These are phyloP conservation scores for Zaprionus taronus DNA, from an alignment of 1,140 invertebrate genomes.

Conservation along the genomic window DNA sequence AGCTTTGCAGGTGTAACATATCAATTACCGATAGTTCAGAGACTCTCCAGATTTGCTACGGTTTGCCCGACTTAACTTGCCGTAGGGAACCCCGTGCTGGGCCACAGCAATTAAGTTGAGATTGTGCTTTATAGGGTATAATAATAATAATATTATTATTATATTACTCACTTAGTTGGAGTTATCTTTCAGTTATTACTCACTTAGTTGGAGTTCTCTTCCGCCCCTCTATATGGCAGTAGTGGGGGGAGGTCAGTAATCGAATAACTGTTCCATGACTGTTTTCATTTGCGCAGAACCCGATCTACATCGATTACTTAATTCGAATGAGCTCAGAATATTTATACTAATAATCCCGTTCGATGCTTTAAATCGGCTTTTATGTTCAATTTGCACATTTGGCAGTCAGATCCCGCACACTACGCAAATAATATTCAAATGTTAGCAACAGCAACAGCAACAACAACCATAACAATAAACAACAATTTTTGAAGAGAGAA, in stretches of 20 bases:
- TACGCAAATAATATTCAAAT: constrained; percentile 61
- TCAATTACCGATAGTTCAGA: constrained; percentile 55
- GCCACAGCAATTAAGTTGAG: background rate
- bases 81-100: background rate
- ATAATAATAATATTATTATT: background rate
- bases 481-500: constrained; percentile 56
- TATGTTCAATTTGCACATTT: constrained; percentile 68
- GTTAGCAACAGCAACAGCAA: constrained; percentile 21
- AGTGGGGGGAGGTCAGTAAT: constrained; percentile 12
- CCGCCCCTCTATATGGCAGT: too few relatives aligned
- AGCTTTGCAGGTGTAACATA: constrained; percentile 47
- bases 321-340: constrained; percentile 43
- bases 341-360: constrained; percentile 48
- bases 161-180: background rate
- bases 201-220: background rate
- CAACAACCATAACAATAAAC: constrained; percentile 47
- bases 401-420: constrained; percentile 56
- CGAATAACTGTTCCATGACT: constrained; percentile 22
- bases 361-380: constrained; percentile 16
- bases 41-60: constrained; percentile 13
- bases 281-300: constrained; percentile 14
- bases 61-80: background rate
- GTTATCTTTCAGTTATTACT: background rate
- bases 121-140: background rate
- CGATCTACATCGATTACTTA: constrained; percentile 35